Conservation (phyloP, 2,113 vertebrate species). For the Pangasianodon gigas region DNA sequence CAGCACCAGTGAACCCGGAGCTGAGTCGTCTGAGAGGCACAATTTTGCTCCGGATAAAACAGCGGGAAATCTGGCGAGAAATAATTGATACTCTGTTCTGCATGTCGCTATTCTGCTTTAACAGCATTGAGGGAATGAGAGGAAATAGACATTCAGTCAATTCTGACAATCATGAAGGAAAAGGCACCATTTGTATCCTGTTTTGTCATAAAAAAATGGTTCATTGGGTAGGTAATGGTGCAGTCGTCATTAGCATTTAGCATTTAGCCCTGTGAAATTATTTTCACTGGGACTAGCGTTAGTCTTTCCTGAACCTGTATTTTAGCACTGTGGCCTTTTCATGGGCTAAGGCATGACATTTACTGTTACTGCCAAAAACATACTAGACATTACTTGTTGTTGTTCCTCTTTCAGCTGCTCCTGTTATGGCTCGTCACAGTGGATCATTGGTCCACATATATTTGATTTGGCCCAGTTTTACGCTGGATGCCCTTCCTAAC, state of each 20-base stretch:
- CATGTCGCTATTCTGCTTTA: slow-evolving; percentile 56
- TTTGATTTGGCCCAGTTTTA: no score
- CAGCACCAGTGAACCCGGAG: slow-evolving; percentile 62
- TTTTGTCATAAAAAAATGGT: background rate
- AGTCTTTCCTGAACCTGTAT: background rate
- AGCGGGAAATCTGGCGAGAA: slow-evolving; percentile 54
- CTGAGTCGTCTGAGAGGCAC: slow-evolving; percentile 62
- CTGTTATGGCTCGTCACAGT: no score
- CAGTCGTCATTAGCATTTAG: background rate
- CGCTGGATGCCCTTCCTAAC: no score
- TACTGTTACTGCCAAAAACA: background rate
- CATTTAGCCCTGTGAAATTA: background rate
- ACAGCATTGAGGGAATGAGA: slow-evolving; percentile 65
- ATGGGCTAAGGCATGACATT: background rate
- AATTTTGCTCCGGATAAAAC: slow-evolving; percentile 60
- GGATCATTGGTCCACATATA: no score
- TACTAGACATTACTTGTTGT: background rate
- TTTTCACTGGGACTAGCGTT: background rate
- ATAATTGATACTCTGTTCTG: slow-evolving; percentile 71
- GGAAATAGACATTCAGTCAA: slow-evolving; percentile 55
- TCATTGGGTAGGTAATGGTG: background rate
- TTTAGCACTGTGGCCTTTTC: background rate
- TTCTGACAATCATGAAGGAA: background rate
- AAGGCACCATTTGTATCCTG: background rate
- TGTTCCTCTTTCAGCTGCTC: no score